phyloP scores from a whole-genome alignment of 2,113 vertebrate species.

The Opisthocomus hoazin region DNA sequence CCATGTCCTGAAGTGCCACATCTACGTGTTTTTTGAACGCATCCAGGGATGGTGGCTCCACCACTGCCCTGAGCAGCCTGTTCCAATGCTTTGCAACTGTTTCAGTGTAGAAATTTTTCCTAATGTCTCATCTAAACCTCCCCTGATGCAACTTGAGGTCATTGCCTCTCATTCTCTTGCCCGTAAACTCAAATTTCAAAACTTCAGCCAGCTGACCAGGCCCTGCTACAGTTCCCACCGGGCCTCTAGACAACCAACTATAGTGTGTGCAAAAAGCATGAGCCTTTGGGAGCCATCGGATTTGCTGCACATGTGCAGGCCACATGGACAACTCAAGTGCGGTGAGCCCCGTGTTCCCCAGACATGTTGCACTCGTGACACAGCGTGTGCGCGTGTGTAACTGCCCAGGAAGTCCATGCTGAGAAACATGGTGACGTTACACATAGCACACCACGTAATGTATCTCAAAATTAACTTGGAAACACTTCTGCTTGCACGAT shows the following conservation, averaged over 20 bases:
- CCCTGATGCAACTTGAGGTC: too few relatives aligned
- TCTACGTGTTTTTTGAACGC: too few relatives aligned
- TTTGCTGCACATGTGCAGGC: neutral
- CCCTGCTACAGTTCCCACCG: neutral
- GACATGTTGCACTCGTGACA: neutral
- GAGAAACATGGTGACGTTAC: neutral
- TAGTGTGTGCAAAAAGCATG: neutral
- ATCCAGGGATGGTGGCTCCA: too few relatives aligned
- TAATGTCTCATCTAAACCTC: too few relatives aligned
- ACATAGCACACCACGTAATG: neutral
- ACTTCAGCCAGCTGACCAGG: neutral
- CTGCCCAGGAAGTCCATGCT: neutral
- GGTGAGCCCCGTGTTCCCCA: neutral
- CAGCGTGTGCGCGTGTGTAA: neutral
- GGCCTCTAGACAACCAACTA: neutral
- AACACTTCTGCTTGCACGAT: neutral
- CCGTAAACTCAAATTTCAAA: neutral
- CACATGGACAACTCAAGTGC: neutral
- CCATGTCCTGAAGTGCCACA: too few relatives aligned
- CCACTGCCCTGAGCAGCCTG: too few relatives aligned
- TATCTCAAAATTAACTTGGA: neutral
- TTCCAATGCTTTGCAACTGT: too few relatives aligned
- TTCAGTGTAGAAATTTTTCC: too few relatives aligned
- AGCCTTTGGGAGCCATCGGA: neutral
- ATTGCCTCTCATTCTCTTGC: too few relatives aligned